Evolutionary conservation across 2,113 vertebrate species (phyloP).

Genomic region (Trogon melanurus): DNA sequence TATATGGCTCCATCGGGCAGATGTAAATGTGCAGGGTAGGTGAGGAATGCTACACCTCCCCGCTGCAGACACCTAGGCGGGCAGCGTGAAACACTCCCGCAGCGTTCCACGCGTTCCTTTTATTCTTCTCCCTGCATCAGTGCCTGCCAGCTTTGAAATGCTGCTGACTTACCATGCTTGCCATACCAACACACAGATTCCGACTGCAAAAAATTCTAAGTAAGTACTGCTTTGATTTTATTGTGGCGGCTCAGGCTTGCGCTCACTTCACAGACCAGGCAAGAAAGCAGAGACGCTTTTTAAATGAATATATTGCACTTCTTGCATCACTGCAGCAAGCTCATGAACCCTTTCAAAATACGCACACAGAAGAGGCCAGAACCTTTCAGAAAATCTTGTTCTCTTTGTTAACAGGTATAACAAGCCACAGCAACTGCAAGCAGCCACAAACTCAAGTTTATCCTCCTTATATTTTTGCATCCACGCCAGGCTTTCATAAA

Average conservation of each 20-base stretch:
- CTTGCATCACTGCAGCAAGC: not conserved
- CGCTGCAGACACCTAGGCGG: not conserved
- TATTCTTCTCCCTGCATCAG: not conserved
- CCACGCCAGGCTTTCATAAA: not conserved
- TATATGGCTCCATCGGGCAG: not conserved
- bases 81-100: not conserved
- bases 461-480: not conserved
- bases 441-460: not conserved
- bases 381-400: not conserved
- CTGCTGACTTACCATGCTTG: not conserved
- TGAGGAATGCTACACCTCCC: slow-evolving; percentile 52
- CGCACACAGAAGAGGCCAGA: not conserved
- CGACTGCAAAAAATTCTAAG: not conserved
- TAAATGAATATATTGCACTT: not conserved
- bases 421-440: not conserved
- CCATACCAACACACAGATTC: not conserved
- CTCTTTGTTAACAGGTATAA: not conserved
- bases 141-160: not conserved
- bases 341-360: not conserved
- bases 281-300: not conserved
- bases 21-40: not conserved
- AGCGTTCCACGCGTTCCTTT: not conserved
- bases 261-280: not conserved
- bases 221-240: not conserved
- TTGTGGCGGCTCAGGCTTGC: not conserved